Base-by-base conservation (phyloP, 2,888 invertebrate genomes). In the Aleiodes alternator region DNA sequence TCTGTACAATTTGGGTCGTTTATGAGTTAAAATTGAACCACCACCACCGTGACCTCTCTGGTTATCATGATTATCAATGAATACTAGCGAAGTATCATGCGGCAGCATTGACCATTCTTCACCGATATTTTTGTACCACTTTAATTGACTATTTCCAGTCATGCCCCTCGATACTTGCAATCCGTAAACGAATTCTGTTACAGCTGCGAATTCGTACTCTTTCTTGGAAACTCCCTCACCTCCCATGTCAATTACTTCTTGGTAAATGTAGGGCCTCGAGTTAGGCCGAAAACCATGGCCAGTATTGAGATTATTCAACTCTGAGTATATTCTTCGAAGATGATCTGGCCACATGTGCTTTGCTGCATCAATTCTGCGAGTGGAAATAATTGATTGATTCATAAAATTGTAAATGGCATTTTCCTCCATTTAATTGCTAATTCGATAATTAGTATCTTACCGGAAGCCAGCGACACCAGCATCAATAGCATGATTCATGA, bases 41-140 rank as follows among this genome's bases (percentile, higher is more conserved):
- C 92, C 92, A 4, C 91, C 91, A 64, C 92, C 93, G 79, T 94
- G 93, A 79, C 94, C 93, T 83, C 97, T 92, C 87, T 97, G 97
- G 85, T 95, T 96, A 87, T 98, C 98, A 85, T 98, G 97, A 89
- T 98, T 98, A 85, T 97, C 97, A 70, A 97, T 93, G 85, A 97
- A 97, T 14, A 94, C 93, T 0, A 97, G 84, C 3, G 96, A 92
- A 78, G 93, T 92, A 0, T 84, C 86, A 0, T 92, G 91, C 31
- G 92, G 90, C 0, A 95, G 83, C 48, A 96, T 91, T 16, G 92
- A 92, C 95, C 96, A 96, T 0, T 92, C 88, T 31, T 95, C 95
- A 84, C 90, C 91, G 90, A 93, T 95, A 84, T 90, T 94, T 0
- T 82, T 80, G 5, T 95, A 88, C 91, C 93, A 94, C 82, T 93